Percentiles rank a stretch among this genome's conserved stretches.
phyloP scores from a whole-genome alignment of 2,113 vertebrate species.

The Tympanuchus pallidicinctus region DNA sequence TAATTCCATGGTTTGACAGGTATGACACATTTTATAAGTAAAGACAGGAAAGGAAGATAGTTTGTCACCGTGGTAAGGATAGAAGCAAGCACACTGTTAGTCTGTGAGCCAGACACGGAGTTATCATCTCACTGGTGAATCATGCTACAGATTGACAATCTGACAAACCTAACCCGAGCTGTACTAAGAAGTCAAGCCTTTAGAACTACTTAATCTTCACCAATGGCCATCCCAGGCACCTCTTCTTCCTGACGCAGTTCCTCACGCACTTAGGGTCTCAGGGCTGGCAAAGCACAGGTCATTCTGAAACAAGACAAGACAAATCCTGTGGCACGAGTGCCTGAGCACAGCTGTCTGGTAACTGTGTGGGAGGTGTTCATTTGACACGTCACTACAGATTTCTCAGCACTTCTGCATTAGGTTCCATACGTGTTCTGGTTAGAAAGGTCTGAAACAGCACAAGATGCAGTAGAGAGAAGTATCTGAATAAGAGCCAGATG shows the following conservation, averaged over 20 bases:
- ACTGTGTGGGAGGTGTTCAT: neutral
- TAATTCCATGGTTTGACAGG: conserved; percentile 24
- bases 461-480: rapidly evolving
- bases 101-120: conserved; percentile 17
- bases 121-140: conserved; percentile 45
- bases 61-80: conserved; percentile 3
- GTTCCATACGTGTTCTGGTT: neutral
- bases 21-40: conserved; percentile 10
- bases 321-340: neutral
- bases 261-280: neutral
- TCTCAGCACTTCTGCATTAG: neutral
- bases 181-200: neutral
- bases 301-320: neutral
- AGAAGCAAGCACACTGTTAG: neutral
- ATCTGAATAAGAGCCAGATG: neutral
- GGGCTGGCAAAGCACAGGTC: neutral
- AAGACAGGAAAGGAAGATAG: conserved; percentile 5
- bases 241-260: neutral
- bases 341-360: neutral
- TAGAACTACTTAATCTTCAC: neutral
- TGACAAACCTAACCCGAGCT: conserved; percentile 17
- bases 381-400: neutral
- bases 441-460: neutral
- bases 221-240: neutral
- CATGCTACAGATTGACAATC: conserved; percentile 1